A percentile compares a stretch with the other conserved stretches of the same genome.
Evolutionary conservation across 2,797 vertebrate genomes (phyloP).

Genomic region (Sebastes taczanowskii): DNA sequence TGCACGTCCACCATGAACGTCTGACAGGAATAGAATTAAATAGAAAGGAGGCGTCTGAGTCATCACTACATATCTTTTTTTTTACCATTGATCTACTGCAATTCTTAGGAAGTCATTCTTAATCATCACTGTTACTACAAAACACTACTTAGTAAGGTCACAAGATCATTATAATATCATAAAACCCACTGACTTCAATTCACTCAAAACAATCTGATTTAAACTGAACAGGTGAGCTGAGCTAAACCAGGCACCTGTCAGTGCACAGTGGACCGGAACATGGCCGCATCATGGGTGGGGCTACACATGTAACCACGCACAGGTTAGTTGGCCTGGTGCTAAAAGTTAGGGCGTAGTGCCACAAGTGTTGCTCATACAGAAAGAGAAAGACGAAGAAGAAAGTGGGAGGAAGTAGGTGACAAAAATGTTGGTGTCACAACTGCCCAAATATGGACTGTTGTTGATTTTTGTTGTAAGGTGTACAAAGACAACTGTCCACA

Average conservation of each 20-base stretch:
- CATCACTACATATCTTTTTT: not conserved
- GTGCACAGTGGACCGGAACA: not conserved
- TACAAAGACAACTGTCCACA: not conserved
- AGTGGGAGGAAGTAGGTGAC: not conserved
- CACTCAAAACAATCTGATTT: not conserved
- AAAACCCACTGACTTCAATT: not conserved
- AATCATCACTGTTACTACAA: not conserved
- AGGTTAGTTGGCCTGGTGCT: not conserved
- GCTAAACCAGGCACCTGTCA: not conserved
- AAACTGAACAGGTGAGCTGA: not conserved
- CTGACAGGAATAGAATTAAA: not conserved
- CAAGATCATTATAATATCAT: not conserved
- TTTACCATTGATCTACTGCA: not conserved
- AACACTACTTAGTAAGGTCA: not conserved
- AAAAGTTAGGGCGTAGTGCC: not conserved
- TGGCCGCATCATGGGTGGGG: not conserved
- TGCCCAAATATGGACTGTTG: not conserved
- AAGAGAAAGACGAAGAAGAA: not conserved
- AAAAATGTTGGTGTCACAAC: too few relatives aligned
- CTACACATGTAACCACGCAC: not conserved
- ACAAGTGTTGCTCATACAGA: not conserved
- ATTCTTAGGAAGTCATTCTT: not conserved
- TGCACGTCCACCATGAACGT: conserved; percentile 50
- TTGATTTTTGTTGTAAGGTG: not conserved
- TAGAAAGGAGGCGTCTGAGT: not conserved